phyloP scores from a whole-genome alignment of 2,888 invertebrate genomes.

The Lasioglossum pauxillum region DNA sequence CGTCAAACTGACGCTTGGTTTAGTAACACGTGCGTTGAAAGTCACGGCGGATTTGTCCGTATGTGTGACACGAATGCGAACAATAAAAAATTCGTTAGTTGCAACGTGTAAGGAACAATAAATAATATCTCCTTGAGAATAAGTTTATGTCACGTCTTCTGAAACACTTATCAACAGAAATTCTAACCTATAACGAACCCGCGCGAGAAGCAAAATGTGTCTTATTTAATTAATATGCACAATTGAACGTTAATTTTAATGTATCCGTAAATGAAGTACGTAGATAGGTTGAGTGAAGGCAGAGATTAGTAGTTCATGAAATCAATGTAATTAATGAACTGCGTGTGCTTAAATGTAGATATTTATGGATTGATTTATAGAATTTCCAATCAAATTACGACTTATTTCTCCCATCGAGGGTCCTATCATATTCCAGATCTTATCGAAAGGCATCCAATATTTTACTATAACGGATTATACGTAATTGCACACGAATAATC shows the following conservation, averaged over 20 bases:
- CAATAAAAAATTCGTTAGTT: background rate
- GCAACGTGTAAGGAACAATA: background rate
- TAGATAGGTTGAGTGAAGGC: background rate
- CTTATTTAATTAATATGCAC: background rate
- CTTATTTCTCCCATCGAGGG: background rate
- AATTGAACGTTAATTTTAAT: background rate
- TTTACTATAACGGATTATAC: background rate
- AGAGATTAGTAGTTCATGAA: background rate
- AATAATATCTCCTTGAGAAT: background rate
- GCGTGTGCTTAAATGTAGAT: background rate
- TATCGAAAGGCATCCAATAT: background rate
- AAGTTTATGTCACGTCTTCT: background rate
- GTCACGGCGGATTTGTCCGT: background rate
- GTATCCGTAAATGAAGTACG: conserved; percentile 2
- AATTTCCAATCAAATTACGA: background rate
- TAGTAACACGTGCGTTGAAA: conserved; percentile 15
- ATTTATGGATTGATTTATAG: background rate
- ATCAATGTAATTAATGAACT: background rate
- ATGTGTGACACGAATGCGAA: background rate
- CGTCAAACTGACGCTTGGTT: background rate
- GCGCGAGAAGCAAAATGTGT: background rate
- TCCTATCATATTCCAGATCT: background rate
- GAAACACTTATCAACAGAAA: background rate
- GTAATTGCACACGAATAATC: background rate
- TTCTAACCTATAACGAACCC: conserved; percentile 37